Percentiles rank a stretch among this genome's conserved stretches.
phyloP scores from a whole-genome alignment of 2,797 vertebrate genomes.

The Antennarius maculatus region DNA sequence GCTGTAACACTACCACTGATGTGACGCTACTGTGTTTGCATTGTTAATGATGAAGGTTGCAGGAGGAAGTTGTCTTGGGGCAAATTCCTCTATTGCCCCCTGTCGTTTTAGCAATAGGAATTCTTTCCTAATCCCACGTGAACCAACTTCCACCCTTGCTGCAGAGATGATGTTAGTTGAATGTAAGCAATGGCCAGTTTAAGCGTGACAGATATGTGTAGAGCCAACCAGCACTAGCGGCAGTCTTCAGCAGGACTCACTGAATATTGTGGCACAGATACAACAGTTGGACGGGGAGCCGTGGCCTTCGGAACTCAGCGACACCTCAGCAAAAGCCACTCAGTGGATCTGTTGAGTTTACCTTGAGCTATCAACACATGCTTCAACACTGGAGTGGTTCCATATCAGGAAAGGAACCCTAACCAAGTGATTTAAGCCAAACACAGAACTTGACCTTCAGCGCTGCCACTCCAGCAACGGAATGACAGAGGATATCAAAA shows the following conservation, averaged over 20 bases:
- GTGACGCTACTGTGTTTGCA: slow-evolving; percentile 43
- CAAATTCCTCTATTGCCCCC: slow-evolving; percentile 61
- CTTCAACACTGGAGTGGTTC: slow-evolving; percentile 59
- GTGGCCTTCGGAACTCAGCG: slow-evolving; percentile 27
- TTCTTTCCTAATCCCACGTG: slow-evolving; percentile 49
- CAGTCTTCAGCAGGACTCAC: slow-evolving; percentile 27
- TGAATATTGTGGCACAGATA: slow-evolving; percentile 29
- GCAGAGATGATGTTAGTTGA: slow-evolving; percentile 78
- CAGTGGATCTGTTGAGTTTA: slow-evolving; percentile 35
- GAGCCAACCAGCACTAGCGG: slow-evolving; percentile 38
- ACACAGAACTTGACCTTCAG: slow-evolving; percentile 47
- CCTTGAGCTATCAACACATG: slow-evolving; percentile 52
- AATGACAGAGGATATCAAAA: no score
- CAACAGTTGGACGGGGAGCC: slow-evolving; percentile 2
- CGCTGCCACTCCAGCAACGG: neutral
- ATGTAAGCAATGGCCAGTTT: slow-evolving; percentile 66
- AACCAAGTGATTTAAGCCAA: slow-evolving; percentile 37
- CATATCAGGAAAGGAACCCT: slow-evolving; percentile 41
- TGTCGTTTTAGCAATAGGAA: slow-evolving; percentile 39
- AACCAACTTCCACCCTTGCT: slow-evolving; percentile 77
- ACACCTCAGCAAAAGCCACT: slow-evolving; percentile 31
- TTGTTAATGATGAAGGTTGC: slow-evolving; percentile 49
- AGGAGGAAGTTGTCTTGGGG: slow-evolving; percentile 61
- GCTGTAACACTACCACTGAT: slow-evolving; percentile 67
- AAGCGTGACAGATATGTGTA: slow-evolving; percentile 51